These are phyloP conservation scores for Helarctos malayanus DNA, from an alignment of 2,797 vertebrate species.

Conservation along the genomic window DNA sequence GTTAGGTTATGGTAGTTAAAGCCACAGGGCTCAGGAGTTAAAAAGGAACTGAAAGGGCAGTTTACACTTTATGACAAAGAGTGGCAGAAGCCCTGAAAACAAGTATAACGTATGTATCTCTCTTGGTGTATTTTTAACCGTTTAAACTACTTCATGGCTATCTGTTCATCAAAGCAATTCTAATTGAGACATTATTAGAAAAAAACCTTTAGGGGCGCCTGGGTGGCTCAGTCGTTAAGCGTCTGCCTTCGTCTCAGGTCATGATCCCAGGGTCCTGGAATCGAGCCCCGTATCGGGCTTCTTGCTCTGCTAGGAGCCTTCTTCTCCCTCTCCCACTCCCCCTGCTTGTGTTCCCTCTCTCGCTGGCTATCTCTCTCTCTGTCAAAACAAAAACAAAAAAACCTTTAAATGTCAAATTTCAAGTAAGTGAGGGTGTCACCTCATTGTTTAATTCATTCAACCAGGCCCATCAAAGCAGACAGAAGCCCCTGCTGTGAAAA, in stretches of 20 bases:
- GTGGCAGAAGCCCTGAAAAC: neutral
- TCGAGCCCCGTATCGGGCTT: too few species aligned
- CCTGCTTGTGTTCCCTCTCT: too few species aligned
- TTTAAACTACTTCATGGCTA: neutral
- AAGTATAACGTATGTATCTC: neutral
- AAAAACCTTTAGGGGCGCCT: too few species aligned
- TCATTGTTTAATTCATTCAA: neutral
- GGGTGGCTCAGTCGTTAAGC: too few species aligned
- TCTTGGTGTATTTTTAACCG: neutral
- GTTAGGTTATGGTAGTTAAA: neutral
- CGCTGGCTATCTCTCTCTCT: too few species aligned
- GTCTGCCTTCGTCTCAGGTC: too few species aligned
- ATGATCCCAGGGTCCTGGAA: too few species aligned
- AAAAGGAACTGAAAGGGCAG: neutral
- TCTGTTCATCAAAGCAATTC: slow-evolving; percentile 3
- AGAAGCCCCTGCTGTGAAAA: neutral
- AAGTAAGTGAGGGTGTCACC: neutral
- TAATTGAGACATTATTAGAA: neutral
- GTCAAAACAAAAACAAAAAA: too few species aligned
- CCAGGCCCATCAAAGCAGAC: neutral
- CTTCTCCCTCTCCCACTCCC: too few species aligned
- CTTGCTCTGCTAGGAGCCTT: too few species aligned
- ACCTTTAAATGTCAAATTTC: neutral
- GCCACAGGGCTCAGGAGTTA: neutral
- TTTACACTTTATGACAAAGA: neutral